Base-by-base conservation (phyloP, 2,797 vertebrate species). In the Tamandua tetradactyla region DNA sequence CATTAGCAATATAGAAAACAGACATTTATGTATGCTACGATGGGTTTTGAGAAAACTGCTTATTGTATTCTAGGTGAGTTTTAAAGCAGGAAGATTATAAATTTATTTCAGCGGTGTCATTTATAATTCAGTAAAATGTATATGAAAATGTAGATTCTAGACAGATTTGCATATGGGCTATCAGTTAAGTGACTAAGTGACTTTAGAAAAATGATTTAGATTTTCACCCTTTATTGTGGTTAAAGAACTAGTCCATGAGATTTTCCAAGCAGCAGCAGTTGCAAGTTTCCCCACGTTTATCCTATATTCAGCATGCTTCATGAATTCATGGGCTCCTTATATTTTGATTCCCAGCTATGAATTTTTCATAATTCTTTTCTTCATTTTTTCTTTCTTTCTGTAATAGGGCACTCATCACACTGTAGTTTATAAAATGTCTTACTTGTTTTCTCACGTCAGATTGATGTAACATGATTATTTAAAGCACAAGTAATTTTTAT, bases 11-110 rank as follows among this genome's bases (percentile, higher is more conserved):
- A 87, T 9, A 40, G 10, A 83, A 94, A 90, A 83, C 5, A 61
- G 20, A 69, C 17, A 83, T 74, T 86, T 80, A 44, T 88, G n/a
- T 80, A 44, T 88, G n/a, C 84, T 75, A 5, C 57, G 30, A 78
- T 66, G 20, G 8, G 3, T 90, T 95, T 87, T 52, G 37, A 52
- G 25, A 84, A 84, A 69, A 13, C 27, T 59, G 5, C 7, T 78
- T 79, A 78, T 78, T 92, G 49, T 82, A 49, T 76, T 74, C 78
- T n/a, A 66, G 32, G 32, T 91, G n/a, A 57, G 30, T 94, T 94
- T 49, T 79, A 88, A 88, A 69, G 15, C 17, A 61, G 35, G 81
- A 75, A 0, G 18, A 69, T 49, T 59, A 80, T 71, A 55, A 57
- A 89, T 47, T 76, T 82, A 32, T 85, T 5, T 81, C 17, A 59